A percentile compares a stretch with the other conserved stretches of the same genome.
phyloP scores from a whole-genome alignment of 2,888 invertebrate genomes.

The Ametastegia equiseti region DNA sequence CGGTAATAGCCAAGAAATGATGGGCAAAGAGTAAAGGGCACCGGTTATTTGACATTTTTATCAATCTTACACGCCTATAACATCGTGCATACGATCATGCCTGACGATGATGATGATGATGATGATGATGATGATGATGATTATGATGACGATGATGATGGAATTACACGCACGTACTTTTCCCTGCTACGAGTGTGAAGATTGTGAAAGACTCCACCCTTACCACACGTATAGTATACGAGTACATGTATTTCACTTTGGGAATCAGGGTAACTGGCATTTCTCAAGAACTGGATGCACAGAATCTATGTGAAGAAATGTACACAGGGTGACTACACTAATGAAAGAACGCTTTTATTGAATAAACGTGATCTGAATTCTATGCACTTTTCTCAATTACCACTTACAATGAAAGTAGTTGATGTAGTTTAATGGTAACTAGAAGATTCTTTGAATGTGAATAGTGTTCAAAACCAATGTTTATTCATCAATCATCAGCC shows the following conservation, averaged over 20 bases:
- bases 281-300: background rate
- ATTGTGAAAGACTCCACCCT: background rate
- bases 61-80: background rate
- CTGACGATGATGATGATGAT: background rate
- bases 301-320: background rate
- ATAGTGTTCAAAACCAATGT: too few species aligned
- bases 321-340: background rate
- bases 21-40: slow-evolving; percentile 13
- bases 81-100: background rate
- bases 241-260: too few species aligned
- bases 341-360: too few species aligned
- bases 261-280: background rate
- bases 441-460: too few species aligned
- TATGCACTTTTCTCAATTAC: too few species aligned
- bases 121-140: background rate
- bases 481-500: too few species aligned
- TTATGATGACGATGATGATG: background rate
- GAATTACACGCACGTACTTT: background rate
- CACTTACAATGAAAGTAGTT: too few species aligned
- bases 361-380: too few species aligned
- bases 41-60: slow-evolving; percentile 23
- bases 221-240: background rate
- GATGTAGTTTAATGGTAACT: too few species aligned
- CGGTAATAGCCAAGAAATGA: slow-evolving; percentile 6
- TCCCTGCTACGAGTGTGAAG: background rate